These are phyloP conservation scores for Lasioglossum villosulum DNA, from an alignment of 2,888 invertebrate genomes.

Conservation along the genomic window DNA sequence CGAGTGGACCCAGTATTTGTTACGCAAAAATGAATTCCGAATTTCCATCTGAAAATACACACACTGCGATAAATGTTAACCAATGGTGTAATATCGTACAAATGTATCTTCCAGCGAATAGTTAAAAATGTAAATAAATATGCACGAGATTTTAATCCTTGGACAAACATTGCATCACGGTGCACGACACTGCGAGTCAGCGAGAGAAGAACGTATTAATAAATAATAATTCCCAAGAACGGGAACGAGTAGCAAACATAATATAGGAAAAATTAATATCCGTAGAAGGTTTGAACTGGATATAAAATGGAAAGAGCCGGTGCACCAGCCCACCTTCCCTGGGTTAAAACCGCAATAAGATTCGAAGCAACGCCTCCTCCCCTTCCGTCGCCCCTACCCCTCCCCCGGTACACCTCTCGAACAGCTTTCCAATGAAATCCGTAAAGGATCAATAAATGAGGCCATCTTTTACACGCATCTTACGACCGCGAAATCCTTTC, in stretches of 20 bases:
- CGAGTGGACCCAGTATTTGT: not conserved
- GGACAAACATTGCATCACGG: not conserved
- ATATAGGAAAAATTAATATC: not conserved
- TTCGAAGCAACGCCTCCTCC: conserved; percentile 6
- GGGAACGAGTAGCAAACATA: not conserved
- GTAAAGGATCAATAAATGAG: conserved; percentile 55
- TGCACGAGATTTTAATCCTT: not conserved
- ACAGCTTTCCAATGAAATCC: conserved; percentile 42
- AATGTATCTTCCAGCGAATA: not conserved
- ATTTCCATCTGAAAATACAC: not conserved
- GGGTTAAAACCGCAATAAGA: conserved; percentile 4
- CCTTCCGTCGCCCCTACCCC: not conserved
- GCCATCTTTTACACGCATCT: conserved; percentile 35
- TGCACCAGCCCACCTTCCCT: not conserved
- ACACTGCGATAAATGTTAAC: not conserved
- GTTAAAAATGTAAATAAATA: not conserved
- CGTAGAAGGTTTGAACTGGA: conserved; percentile 8
- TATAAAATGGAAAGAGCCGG: not conserved
- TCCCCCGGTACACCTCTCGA: not conserved
- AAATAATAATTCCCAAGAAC: too few relatives aligned
- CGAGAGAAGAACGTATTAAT: not conserved
- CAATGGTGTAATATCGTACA: not conserved
- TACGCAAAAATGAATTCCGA: not conserved
- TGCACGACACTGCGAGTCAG: not conserved
- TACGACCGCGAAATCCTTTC: conserved; percentile 57